phyloP scores from a whole-genome alignment of 2,888 invertebrate species.

The Polyploca ridens region DNA sequence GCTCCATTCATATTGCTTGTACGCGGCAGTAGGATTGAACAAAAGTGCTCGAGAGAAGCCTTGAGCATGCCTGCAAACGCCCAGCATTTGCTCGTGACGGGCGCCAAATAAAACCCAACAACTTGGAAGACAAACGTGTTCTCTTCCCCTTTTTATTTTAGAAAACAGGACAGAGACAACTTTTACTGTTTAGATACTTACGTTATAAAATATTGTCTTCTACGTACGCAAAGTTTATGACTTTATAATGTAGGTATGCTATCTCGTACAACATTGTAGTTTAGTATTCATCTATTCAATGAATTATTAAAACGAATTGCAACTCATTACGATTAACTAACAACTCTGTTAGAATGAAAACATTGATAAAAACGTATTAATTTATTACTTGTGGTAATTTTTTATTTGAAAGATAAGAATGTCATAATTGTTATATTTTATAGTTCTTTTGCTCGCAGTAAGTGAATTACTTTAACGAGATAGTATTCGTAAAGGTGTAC shows the following conservation, averaged over 20 bases:
- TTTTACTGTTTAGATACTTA: background rate
- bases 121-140: slow-evolving; percentile 23
- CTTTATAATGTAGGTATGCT: background rate
- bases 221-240: background rate
- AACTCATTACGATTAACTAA: slow-evolving; percentile 1
- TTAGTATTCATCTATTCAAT: background rate
- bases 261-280: background rate
- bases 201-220: background rate
- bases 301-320: background rate
- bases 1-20: slow-evolving; percentile 38
- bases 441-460: slow-evolving; percentile 43
- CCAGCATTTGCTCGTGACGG: slow-evolving; percentile 24
- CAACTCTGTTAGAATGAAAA: background rate
- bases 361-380: background rate
- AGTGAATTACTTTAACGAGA: slow-evolving; percentile 21
- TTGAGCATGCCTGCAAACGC: slow-evolving; percentile 23
- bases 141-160: slow-evolving; percentile 8
- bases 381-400: slow-evolving; percentile 9
- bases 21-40: slow-evolving; percentile 29
- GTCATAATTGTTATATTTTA: slow-evolving; percentile 31
- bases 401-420: slow-evolving; percentile 22
- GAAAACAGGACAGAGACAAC: background rate
- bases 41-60: slow-evolving; percentile 31
- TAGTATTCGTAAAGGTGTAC: background rate
- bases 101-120: slow-evolving; percentile 30